phyloP scores from a whole-genome alignment of 2,888 invertebrate species.

The Epinotia bilunana region DNA sequence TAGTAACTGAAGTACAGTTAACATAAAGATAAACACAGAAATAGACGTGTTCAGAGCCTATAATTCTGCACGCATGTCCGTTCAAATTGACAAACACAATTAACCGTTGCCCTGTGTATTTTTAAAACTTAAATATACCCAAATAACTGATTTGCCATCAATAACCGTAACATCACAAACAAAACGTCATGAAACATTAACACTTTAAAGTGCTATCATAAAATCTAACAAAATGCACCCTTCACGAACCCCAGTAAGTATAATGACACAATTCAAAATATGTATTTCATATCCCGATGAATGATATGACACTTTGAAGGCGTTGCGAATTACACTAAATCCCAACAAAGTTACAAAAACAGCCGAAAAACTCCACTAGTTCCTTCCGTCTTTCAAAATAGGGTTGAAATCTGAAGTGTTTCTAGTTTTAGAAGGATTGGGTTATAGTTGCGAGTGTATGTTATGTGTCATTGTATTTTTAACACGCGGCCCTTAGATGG shows the following conservation, averaged over 20 bases:
- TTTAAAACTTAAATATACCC: background rate
- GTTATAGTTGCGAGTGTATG: constrained; percentile 51
- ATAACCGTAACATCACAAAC: constrained; percentile 31
- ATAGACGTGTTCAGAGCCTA: too few relatives aligned
- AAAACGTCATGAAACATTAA: constrained; percentile 56
- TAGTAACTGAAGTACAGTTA: too few relatives aligned
- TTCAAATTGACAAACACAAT: background rate
- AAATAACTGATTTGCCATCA: constrained; percentile 5
- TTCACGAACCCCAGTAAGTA: constrained; percentile 57
- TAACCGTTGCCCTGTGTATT: background rate
- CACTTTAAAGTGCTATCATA: constrained; percentile 61
- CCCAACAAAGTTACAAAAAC: constrained; percentile 48
- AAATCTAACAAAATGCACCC: constrained; percentile 67
- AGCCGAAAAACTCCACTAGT: background rate
- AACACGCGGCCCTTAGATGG: constrained; percentile 75
- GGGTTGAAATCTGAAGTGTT: constrained; percentile 47
- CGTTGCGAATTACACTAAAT: constrained; percentile 77
- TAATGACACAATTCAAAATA: constrained; percentile 77
- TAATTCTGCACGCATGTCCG: too few relatives aligned
- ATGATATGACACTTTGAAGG: constrained; percentile 83
- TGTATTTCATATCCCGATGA: constrained; percentile 80
- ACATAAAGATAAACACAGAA: too few relatives aligned
- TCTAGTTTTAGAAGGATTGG: constrained; percentile 45
- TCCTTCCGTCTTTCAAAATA: constrained; percentile 50
- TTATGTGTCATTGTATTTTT: constrained; percentile 82